Base-by-base conservation (phyloP, 2,888 invertebrate species). In the Ectemnius lituratus region DNA sequence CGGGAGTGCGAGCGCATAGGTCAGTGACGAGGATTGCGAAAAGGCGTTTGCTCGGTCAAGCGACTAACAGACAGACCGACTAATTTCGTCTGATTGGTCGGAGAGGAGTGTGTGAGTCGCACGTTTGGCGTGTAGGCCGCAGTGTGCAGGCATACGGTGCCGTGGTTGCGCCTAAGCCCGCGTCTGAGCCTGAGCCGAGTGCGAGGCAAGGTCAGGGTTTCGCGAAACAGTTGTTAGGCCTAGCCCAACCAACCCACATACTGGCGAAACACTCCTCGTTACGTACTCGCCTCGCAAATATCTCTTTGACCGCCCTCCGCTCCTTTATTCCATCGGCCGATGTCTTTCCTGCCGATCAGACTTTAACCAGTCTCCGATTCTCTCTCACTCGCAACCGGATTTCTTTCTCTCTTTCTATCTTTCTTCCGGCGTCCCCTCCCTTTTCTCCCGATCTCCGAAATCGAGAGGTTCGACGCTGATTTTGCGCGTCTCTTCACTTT, bases 221-320 rank as follows among this genome's bases (percentile, higher is more conserved):
- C 83, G 88, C 86, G 84, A 87, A 87, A 88, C 88, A 88, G 87
- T 86, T 87, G 88, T 82, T 82, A 82, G 79, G 81, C 80, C 82
- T 80, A 78, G 83, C 78, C 75, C 82, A 84, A 83, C 82, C 81
- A 81, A 37, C 37, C 37, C 37, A 80, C 82, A 70, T 81, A 76
- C 67, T 45, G 66, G 71, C 67, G 73, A 80, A 80, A 82, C 67
- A 52, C 52, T 52, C 4, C 52, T 52, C 52, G 65, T 82, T 75
- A 66, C 71, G 73, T 62, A 66, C 70, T 23, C 58, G 63, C 62
- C 16, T 69, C 46, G 75, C 73, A 70, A 81, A 77, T 79, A 73
- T 70, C 74, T 61, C 52, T 57, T 4, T 11, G 49, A 14, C 6
- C 16, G 13, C 14, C 16, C 49, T 49, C 49, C 28, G 63, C 62